phyloP scores from a whole-genome alignment of 2,888 invertebrate genomes.

The Andrena chrysosceles region DNA sequence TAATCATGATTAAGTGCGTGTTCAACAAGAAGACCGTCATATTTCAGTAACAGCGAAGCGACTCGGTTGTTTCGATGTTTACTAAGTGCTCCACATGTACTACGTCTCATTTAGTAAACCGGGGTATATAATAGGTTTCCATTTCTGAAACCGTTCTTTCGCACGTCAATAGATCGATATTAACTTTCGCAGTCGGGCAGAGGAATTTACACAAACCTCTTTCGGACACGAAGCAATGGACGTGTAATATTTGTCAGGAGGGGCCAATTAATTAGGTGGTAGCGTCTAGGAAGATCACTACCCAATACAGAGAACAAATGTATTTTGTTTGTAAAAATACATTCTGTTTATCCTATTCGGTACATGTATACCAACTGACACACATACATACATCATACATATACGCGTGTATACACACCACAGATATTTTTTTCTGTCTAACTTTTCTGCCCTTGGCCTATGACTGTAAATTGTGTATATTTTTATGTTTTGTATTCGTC shows the following conservation, averaged over 20 bases:
- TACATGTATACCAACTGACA: slow-evolving; percentile 18
- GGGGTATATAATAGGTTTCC: background rate
- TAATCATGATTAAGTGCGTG: slow-evolving; percentile 38
- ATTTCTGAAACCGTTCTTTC: slow-evolving; percentile 6
- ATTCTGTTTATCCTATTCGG: slow-evolving; percentile 27
- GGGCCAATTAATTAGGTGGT: slow-evolving; percentile 71
- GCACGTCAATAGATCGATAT: background rate
- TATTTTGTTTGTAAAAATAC: slow-evolving; percentile 58
- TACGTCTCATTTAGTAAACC: slow-evolving; percentile 17
- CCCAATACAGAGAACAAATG: slow-evolving; percentile 30
- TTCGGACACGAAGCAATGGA: slow-evolving; percentile 23
- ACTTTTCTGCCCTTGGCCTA: slow-evolving; percentile 71
- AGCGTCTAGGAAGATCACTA: slow-evolving; percentile 35
- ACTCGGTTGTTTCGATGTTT: slow-evolving; percentile 22
- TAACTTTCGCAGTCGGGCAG: slow-evolving; percentile 8
- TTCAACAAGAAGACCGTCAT: slow-evolving; percentile 30
- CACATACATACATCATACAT: slow-evolving; percentile 3
- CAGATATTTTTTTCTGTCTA: slow-evolving; percentile 60
- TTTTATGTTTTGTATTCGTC: slow-evolving; percentile 77
- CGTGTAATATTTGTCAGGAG: slow-evolving; percentile 64
- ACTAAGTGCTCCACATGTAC: slow-evolving; percentile 38
- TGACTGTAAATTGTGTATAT: slow-evolving; percentile 79
- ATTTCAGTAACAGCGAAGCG: slow-evolving; percentile 36
- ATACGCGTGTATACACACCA: background rate
- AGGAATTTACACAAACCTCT: slow-evolving; percentile 10